A percentile compares a stretch with the other conserved stretches of the same genome.
These are phyloP conservation scores for Drosophila carrolli DNA, from an alignment of 1,140 invertebrate genomes.

Conservation along the genomic window DNA sequence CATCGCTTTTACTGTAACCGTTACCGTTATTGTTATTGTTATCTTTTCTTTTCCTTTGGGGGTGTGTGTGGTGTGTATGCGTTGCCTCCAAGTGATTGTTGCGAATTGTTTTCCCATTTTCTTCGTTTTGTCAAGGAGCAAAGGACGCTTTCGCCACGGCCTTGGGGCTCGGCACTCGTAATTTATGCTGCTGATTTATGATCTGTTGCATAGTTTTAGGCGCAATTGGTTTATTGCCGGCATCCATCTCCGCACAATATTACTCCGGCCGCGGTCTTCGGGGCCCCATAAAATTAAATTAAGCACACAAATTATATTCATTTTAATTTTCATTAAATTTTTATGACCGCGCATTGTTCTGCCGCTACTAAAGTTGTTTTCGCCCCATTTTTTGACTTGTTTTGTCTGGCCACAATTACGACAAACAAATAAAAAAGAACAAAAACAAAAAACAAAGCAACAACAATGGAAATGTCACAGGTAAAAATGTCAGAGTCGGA, in stretches of 20 bases:
- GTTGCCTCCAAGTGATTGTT: conserved; percentile 3
- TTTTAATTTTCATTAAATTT: conserved; percentile 83
- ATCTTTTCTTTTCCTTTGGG: conserved; percentile 48
- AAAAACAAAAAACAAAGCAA: conserved; percentile 15
- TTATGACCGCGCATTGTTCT: conserved; percentile 64
- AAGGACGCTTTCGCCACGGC: conserved; percentile 1
- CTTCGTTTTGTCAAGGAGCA: conserved; percentile 23
- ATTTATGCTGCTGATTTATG: conserved; percentile 76
- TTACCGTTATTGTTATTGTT: conserved; percentile 71
- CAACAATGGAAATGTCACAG: conserved; percentile 79
- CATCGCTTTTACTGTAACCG: conserved; percentile 67
- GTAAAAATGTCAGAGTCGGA: conserved; percentile 65
- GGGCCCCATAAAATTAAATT: conserved; percentile 81
- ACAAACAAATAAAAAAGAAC: conserved; percentile 65
- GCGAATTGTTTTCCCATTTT: conserved; percentile 75
- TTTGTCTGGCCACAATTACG: conserved; percentile 77
- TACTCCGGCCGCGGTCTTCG: conserved; percentile 48
- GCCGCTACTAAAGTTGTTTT: conserved; percentile 33
- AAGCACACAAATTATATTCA: conserved; percentile 81
- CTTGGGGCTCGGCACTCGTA: conserved; percentile 26
- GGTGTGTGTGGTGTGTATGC: conserved; percentile 2
- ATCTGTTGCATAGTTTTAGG: conserved; percentile 77
- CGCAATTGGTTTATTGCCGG: conserved; percentile 55
- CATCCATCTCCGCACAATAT: conserved; percentile 40
- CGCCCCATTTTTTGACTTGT: conserved; percentile 33